Conservation (phyloP, 2,888 invertebrate genomes). For the Polietes domitor region DNA sequence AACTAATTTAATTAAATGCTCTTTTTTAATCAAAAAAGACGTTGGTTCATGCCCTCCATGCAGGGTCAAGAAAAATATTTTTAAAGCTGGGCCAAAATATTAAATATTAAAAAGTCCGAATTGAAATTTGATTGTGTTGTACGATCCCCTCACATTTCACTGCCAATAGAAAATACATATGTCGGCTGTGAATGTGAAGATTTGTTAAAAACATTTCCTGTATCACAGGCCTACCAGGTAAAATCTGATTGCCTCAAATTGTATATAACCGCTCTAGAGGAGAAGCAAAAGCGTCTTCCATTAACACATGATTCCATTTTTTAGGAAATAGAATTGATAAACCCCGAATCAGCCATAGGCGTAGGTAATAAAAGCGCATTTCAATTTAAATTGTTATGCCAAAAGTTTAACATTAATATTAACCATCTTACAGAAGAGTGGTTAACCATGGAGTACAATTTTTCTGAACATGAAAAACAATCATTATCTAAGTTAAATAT, state of each 20-base stretch:
- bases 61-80: constrained; percentile 55
- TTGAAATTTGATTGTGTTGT: constrained; percentile 49
- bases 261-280: background rate
- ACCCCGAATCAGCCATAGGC: background rate
- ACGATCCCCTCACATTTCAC: too few relatives aligned
- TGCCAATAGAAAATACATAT: constrained; percentile 26
- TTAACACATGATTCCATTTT: constrained; percentile 14
- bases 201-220: constrained; percentile 15
- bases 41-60: constrained; percentile 62
- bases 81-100: constrained; percentile 45
- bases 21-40: constrained; percentile 66
- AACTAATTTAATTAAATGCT: constrained; percentile 68
- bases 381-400: constrained; percentile 23
- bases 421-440: background rate
- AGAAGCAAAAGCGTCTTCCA: background rate
- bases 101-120: constrained; percentile 52
- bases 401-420: background rate
- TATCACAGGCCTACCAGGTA: background rate
- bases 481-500: constrained; percentile 5
- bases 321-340: too few relatives aligned
- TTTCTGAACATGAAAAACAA: background rate
- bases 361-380: background rate
- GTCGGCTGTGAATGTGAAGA: too few relatives aligned
- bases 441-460: background rate
- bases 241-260: constrained; percentile 20